phyloP scores from a whole-genome alignment of 2,888 invertebrate species.

The Cataglyphis cursor region DNA sequence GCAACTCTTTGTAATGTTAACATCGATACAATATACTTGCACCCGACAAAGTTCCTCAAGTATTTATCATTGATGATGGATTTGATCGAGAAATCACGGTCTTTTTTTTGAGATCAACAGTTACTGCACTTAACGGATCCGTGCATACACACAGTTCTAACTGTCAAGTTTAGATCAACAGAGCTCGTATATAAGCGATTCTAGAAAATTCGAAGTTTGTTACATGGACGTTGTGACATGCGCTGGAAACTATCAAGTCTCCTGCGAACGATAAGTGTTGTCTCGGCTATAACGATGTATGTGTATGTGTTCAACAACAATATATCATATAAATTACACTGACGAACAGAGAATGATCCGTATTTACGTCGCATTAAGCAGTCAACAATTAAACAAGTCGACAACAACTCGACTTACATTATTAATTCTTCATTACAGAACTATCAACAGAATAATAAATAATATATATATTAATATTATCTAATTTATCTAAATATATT shows the following conservation, averaged over 20 bases:
- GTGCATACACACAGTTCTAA: constrained; percentile 27
- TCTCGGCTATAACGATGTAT: constrained; percentile 12
- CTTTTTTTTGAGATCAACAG: constrained; percentile 14
- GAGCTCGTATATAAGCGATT: constrained; percentile 32
- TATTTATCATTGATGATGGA: constrained; percentile 23
- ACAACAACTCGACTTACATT: neutral
- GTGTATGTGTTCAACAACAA: constrained; percentile 33
- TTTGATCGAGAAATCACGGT: constrained; percentile 2
- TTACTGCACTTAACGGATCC: constrained; percentile 22
- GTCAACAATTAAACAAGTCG: neutral
- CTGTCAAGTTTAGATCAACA: constrained; percentile 48
- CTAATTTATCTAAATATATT: neutral
- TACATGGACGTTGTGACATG: neutral
- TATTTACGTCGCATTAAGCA: constrained; percentile 23
- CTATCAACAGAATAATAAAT: neutral
- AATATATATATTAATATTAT: constrained; percentile 18
- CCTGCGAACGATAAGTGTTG: constrained; percentile 29
- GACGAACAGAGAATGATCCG: constrained; percentile 26
- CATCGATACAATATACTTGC: constrained; percentile 65
- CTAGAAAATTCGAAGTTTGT: neutral
- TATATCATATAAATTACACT: constrained; percentile 30
- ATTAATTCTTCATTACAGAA: constrained; percentile 14
- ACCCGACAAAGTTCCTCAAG: constrained; percentile 70
- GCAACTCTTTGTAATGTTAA: constrained; percentile 65
- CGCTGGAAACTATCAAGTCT: constrained; percentile 19